Evolutionary conservation across 2,113 vertebrate genomes (phyloP).

Genomic region (Silurus meridionalis): DNA sequence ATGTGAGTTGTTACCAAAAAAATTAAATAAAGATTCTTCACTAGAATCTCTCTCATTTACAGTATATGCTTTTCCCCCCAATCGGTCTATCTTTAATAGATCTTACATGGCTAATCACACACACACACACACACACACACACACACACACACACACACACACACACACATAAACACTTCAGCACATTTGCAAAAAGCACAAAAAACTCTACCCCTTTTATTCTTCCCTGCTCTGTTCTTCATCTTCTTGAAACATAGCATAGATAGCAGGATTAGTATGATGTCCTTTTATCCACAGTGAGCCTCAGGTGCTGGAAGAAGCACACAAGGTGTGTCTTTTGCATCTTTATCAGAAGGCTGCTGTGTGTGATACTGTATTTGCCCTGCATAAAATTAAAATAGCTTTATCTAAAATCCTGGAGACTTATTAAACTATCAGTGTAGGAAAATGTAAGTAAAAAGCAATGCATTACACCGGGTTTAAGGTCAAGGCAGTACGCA

Average conservation of each 20-base stretch:
- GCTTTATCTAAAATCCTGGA: background rate
- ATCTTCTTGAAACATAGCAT: constrained; percentile 11
- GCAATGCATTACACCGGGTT: background rate
- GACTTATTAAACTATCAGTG: background rate
- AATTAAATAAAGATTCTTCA: background rate
- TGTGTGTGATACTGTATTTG: constrained; percentile 18
- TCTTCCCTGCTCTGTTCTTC: background rate
- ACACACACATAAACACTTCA: no score
- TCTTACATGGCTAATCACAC: constrained; percentile 9
- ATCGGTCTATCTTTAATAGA: background rate
- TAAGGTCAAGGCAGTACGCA: background rate
- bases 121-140: no score
- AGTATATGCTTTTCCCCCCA: background rate
- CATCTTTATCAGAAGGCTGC: constrained; percentile 4
- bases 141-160: no score
- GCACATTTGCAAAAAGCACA: background rate
- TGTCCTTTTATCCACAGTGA: constrained; percentile 39
- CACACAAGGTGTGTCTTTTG: constrained; percentile 16
- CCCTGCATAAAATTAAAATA: background rate
- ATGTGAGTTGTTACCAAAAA: background rate
- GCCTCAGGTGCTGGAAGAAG: constrained; percentile 6
- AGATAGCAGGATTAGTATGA: constrained; percentile 42
- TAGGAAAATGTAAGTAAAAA: background rate
- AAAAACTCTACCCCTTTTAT: background rate
- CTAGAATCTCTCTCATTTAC: background rate